A percentile compares a stretch with the other conserved stretches of the same genome.
phyloP scores from a whole-genome alignment of 2,113 vertebrate genomes.

The Lamprotornis superbus region DNA sequence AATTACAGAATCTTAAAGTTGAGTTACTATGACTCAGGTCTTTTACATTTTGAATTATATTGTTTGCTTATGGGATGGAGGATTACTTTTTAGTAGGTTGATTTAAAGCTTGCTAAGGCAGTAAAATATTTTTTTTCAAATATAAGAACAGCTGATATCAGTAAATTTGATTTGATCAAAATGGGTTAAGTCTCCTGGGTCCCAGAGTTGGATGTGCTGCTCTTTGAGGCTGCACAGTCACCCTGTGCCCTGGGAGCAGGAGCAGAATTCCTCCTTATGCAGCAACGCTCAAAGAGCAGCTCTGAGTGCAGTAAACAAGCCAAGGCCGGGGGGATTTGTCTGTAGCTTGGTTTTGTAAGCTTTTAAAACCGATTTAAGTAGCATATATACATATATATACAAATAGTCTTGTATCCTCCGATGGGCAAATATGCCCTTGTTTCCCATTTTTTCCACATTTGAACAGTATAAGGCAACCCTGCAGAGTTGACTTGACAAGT shows the following conservation, averaged over 20 bases:
- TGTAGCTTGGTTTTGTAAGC: background rate
- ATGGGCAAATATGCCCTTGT: background rate
- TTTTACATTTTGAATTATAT: background rate
- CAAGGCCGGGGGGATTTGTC: accelerated
- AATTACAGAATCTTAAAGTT: background rate
- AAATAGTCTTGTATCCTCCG: background rate
- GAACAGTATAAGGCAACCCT: background rate
- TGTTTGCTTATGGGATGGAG: background rate
- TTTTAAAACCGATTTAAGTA: background rate
- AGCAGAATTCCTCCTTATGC: background rate
- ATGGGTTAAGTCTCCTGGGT: background rate
- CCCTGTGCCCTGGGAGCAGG: background rate
- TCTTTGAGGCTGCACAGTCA: accelerated
- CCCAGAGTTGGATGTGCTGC: background rate
- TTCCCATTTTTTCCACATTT: background rate
- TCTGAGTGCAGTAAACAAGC: background rate
- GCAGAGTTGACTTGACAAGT: background rate
- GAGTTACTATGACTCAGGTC: accelerated
- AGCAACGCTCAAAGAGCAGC: background rate
- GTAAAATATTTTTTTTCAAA: background rate
- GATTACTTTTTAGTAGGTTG: background rate
- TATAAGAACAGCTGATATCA: background rate
- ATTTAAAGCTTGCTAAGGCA: background rate
- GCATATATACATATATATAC: too few relatives aligned
- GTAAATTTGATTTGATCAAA: background rate